Evolutionary conservation across 2,888 invertebrate genomes (phyloP).

Genomic region (Malthinus flaveolus): DNA sequence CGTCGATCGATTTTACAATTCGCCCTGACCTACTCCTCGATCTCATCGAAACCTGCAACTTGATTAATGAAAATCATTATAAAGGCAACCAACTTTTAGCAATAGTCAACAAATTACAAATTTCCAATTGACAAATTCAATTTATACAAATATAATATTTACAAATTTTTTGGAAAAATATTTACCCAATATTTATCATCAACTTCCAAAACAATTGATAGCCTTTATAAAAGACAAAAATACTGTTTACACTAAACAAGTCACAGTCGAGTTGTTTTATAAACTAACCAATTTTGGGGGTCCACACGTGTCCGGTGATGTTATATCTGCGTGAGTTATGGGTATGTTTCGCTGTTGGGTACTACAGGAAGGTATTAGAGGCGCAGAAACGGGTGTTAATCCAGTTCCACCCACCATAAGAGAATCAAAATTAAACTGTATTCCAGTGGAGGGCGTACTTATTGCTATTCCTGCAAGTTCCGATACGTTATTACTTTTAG

Average conservation of each 20-base stretch:
- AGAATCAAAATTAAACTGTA: slow-evolving; percentile 89
- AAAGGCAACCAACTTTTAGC: slow-evolving; percentile 17
- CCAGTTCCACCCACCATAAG: slow-evolving; percentile 94
- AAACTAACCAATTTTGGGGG: slow-evolving; percentile 82
- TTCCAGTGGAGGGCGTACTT: slow-evolving; percentile 84
- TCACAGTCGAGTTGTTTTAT: slow-evolving; percentile 53
- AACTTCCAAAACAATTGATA: slow-evolving; percentile 10
- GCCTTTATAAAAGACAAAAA: slow-evolving; percentile 21
- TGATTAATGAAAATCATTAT: slow-evolving; percentile 12
- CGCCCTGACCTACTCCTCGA: slow-evolving; percentile 12
- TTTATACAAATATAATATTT: slow-evolving; percentile 1
- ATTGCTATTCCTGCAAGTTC: slow-evolving; percentile 82
- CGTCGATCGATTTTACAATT: slow-evolving; percentile 13
- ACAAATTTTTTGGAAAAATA: not conserved
- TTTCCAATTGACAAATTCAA: slow-evolving; percentile 4
- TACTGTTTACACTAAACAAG: slow-evolving; percentile 20
- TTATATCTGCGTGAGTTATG: slow-evolving; percentile 60
- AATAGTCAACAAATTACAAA: not conserved
- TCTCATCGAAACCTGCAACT: slow-evolving; percentile 18
- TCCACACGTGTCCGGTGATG: slow-evolving; percentile 74
- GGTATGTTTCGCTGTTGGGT: slow-evolving; percentile 75
- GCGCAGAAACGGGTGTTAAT: slow-evolving; percentile 80
- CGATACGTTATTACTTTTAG: slow-evolving; percentile 50
- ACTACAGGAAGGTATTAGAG: slow-evolving; percentile 71
- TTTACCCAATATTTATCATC: slow-evolving; percentile 2